These are phyloP conservation scores for Larimichthys polyactis DNA, from an alignment of 2,113 vertebrate genomes.

Conservation along the genomic window DNA sequence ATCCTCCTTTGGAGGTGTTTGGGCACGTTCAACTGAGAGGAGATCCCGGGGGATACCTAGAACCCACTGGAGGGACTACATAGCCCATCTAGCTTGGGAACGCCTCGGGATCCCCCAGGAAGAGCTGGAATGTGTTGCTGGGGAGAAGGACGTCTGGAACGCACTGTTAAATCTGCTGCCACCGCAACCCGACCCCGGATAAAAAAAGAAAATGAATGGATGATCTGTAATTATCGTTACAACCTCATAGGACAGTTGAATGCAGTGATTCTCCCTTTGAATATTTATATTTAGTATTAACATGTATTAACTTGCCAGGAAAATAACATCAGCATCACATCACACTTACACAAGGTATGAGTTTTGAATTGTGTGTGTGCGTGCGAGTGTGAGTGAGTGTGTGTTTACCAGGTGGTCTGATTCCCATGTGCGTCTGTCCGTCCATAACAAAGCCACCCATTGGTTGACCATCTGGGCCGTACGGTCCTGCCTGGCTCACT, in stretches of 20 bases:
- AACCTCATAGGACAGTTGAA: not conserved
- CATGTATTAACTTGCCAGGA: not conserved
- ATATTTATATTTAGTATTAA: not conserved
- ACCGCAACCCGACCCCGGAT: too few relatives aligned
- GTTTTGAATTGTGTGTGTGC: conserved; percentile 25
- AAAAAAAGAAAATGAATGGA: too few relatives aligned
- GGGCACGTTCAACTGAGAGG: too few relatives aligned
- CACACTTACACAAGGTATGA: not conserved
- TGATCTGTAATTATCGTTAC: not conserved
- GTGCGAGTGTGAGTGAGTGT: conserved; percentile 4
- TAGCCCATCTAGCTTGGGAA: too few relatives aligned
- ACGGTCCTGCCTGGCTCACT: conserved; percentile 96
- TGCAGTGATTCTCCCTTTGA: too few relatives aligned
- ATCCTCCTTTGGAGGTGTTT: too few relatives aligned
- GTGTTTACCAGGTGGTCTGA: conserved; percentile 94
- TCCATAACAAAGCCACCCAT: conserved; percentile 98
- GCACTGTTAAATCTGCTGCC: too few relatives aligned
- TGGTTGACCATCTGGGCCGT: conserved; percentile 94
- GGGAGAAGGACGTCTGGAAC: too few relatives aligned
- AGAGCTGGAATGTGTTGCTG: too few relatives aligned
- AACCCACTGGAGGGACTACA: too few relatives aligned
- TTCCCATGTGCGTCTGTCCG: conserved; percentile 96
- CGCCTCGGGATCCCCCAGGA: too few relatives aligned
- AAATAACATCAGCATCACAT: not conserved
- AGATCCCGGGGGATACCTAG: too few relatives aligned